Percentiles rank a stretch among this genome's conserved stretches.
Conservation (phyloP, 2,797 vertebrate genomes). For the Thripadectes ignobilis region DNA sequence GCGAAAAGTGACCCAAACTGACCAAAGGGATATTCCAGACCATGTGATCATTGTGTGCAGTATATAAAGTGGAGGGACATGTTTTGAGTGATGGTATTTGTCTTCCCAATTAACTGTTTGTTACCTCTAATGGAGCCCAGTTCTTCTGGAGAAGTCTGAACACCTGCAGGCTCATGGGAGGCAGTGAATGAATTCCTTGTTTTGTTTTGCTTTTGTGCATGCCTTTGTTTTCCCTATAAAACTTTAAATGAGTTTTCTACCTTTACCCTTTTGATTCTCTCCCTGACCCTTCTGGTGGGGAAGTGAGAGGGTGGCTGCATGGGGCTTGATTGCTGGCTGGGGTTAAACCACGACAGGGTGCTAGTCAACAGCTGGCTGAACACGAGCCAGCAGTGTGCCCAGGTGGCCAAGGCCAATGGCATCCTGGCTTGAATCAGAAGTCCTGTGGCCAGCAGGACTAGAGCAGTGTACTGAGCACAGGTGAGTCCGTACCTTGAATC, state of each 20-base stretch:
- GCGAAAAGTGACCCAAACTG: no score
- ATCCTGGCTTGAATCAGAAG: background rate
- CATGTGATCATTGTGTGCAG: background rate
- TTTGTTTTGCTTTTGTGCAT: background rate
- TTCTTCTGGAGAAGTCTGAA: background rate
- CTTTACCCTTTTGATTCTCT: background rate
- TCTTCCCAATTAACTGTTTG: background rate
- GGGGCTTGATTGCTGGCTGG: background rate
- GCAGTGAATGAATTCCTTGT: background rate
- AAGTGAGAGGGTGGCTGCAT: fast-evolving
- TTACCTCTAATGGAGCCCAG: background rate
- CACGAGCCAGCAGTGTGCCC: background rate
- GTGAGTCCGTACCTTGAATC: no score
- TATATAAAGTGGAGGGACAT: background rate
- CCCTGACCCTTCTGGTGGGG: background rate
- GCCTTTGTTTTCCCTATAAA: background rate
- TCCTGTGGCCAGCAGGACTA: background rate
- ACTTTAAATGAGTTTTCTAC: background rate
- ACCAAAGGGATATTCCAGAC: background rate
- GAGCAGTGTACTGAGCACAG: background rate
- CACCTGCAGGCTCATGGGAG: background rate
- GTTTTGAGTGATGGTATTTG: background rate
- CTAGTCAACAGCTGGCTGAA: background rate
- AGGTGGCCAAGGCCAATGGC: no score
- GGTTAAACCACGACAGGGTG: background rate